Evolutionary conservation across 2,888 invertebrate species (phyloP).

Genomic region (Tetranychus piercei): DNA sequence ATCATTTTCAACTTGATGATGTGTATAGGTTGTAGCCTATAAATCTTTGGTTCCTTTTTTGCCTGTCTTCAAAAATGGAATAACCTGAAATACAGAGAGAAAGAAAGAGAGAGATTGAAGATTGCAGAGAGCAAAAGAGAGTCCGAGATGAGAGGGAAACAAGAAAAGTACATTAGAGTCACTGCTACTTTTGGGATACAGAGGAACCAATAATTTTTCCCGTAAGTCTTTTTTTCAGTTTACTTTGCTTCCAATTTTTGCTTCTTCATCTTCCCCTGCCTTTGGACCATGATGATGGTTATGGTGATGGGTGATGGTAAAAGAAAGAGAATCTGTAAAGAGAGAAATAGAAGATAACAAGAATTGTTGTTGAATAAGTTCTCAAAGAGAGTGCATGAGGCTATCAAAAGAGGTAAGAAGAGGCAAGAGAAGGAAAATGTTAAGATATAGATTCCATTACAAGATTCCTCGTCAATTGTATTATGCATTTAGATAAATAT

Average conservation of each 20-base stretch:
- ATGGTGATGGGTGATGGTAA: background rate
- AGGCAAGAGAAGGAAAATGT: background rate
- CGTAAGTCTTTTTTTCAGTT: background rate
- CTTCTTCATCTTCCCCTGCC: background rate
- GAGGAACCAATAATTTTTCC: background rate
- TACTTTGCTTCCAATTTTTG: background rate
- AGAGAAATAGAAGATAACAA: constrained; percentile 6
- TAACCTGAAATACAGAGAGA: constrained; percentile 4
- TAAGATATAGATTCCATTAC: constrained; percentile 4
- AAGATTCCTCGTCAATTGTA: background rate
- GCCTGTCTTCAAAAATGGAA: background rate
- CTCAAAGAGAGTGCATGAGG: background rate
- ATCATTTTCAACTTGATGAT: constrained; percentile 7
- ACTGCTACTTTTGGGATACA: background rate
- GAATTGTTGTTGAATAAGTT: background rate
- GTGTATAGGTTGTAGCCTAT: background rate
- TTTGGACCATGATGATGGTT: background rate
- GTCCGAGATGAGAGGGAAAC: constrained; percentile 8
- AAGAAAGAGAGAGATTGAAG: constrained; percentile 1
- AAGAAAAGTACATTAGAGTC: constrained; percentile 2
- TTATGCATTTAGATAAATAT: background rate
- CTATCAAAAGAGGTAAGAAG: background rate
- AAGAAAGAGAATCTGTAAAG: constrained; percentile 3
- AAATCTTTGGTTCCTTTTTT: background rate
- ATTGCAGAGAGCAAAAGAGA: background rate